Evolutionary conservation across 1,140 invertebrate genomes (phyloP).

Genomic region (Propsilocerus akamusi): DNA sequence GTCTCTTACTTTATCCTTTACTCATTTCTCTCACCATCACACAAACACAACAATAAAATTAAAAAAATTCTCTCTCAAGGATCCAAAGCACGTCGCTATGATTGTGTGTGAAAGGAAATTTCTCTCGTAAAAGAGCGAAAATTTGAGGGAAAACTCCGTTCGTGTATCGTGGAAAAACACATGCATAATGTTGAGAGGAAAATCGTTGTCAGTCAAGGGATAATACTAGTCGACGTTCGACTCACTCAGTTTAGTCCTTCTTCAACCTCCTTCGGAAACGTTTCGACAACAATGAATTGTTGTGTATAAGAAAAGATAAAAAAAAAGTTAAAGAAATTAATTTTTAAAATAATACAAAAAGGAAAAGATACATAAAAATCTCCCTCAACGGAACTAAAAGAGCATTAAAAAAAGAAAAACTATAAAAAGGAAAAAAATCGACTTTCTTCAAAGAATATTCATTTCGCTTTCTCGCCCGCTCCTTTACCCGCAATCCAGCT

Average conservation of each 20-base stretch:
- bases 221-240: neutral
- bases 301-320: neutral
- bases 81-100: no score
- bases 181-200: no score
- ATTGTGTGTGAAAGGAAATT: no score
- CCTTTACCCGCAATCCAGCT: neutral
- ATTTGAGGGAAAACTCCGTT: no score
- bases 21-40: no score
- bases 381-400: neutral
- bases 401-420: neutral
- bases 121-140: no score
- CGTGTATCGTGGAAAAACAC: no score
- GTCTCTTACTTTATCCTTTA: neutral
- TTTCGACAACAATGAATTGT: no score
- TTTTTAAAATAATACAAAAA: neutral
- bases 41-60: neutral
- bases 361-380: neutral
- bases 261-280: neutral
- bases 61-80: neutral
- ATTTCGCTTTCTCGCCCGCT: neutral
- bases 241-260: constrained; percentile 1
- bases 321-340: neutral
- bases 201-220: no score
- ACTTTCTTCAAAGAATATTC: neutral
- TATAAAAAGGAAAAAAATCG: neutral